Percentiles rank a stretch among this genome's conserved stretches.
Conservation (phyloP, 2,888 invertebrate genomes). For the Microctonus hyperodae region DNA sequence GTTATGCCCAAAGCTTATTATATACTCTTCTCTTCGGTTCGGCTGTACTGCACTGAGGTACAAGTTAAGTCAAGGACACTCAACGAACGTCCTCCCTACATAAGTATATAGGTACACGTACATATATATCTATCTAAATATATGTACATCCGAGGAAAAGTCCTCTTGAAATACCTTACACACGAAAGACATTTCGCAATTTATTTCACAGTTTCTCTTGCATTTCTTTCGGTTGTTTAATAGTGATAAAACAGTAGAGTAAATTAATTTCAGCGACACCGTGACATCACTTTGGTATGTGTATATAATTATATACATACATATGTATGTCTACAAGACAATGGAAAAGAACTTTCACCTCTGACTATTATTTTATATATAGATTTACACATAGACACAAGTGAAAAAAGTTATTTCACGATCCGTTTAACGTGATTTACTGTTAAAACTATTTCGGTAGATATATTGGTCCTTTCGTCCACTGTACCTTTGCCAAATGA, state of each 20-base stretch:
- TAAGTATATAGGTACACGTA: neutral
- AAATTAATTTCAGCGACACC: neutral
- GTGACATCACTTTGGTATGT: neutral
- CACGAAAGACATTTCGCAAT: constrained; percentile 21
- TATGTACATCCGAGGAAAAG: constrained; percentile 40
- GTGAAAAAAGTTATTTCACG: constrained; percentile 18
- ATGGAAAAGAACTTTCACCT: constrained; percentile 3
- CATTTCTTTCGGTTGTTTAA: neutral
- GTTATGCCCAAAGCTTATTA: constrained; percentile 56
- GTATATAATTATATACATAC: no score
- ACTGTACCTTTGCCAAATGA: constrained; percentile 19
- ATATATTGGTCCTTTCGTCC: constrained; percentile 10
- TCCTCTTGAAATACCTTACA: constrained; percentile 10
- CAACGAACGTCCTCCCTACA: constrained; percentile 51
- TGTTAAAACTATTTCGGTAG: constrained; percentile 5
- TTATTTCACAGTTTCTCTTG: constrained; percentile 27
- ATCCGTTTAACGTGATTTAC: constrained; percentile 13
- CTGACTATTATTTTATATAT: neutral
- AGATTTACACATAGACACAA: neutral
- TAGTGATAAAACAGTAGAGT: neutral
- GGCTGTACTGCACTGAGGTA: constrained; percentile 41
- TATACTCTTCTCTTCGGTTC: constrained; percentile 49
- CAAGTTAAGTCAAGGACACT: constrained; percentile 57
- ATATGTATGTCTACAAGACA: neutral
- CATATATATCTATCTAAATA: no score